Evolutionary conservation across 2,113 vertebrate genomes (phyloP).

Genomic region (Nettapus auritus): DNA sequence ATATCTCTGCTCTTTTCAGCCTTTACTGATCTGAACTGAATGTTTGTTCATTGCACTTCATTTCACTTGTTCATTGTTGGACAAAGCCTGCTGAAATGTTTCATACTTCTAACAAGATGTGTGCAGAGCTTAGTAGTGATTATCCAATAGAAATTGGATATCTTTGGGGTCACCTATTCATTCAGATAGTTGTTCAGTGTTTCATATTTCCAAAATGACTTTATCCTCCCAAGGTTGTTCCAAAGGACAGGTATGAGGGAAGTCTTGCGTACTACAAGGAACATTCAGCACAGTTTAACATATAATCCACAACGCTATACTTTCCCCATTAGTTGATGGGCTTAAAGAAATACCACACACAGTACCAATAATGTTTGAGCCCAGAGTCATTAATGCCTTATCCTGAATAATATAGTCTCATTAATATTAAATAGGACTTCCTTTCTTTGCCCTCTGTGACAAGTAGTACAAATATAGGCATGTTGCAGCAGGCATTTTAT

Average conservation of each 20-base stretch:
- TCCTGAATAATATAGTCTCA: background rate
- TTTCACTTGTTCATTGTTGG: accelerated
- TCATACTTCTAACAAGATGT: background rate
- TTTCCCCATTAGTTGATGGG: accelerated
- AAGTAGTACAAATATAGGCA: background rate
- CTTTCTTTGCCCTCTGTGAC: background rate
- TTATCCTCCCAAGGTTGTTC: background rate
- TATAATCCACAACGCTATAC: background rate
- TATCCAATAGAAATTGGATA: background rate
- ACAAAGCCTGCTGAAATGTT: background rate
- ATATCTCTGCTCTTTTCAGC: background rate
- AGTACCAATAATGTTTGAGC: accelerated
- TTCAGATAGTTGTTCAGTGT: background rate
- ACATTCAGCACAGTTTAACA: background rate
- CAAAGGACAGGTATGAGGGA: background rate
- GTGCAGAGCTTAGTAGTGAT: background rate
- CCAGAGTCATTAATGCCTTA: background rate
- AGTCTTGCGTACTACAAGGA: background rate
- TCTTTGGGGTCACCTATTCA: background rate
- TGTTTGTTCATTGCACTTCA: background rate
- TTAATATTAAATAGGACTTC: background rate
- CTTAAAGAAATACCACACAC: background rate
- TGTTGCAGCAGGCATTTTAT: background rate
- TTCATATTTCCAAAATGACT: background rate
- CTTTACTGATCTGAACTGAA: background rate